A percentile compares a stretch with the other conserved stretches of the same genome.
These are phyloP conservation scores for Gymnarchus niloticus DNA, from an alignment of 2,113 vertebrate genomes.

Conservation along the genomic window DNA sequence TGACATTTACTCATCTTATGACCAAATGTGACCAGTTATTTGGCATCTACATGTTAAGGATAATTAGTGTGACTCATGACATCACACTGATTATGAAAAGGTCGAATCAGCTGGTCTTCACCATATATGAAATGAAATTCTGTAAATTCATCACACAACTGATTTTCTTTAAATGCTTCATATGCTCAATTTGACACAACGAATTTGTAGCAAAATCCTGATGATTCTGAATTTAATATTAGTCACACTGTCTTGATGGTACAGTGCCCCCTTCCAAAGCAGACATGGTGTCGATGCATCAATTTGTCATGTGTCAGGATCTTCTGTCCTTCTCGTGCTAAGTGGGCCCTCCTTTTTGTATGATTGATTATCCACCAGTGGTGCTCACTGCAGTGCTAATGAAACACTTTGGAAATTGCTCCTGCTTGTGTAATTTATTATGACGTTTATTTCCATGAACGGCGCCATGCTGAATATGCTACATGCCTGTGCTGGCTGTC, in stretches of 20 bases:
- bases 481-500: not conserved
- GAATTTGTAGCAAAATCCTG: not conserved
- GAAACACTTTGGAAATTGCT: not conserved
- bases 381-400: not conserved
- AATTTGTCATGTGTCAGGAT: not conserved
- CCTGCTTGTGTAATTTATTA: not conserved
- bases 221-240: not conserved
- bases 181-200: not conserved
- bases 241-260: not conserved
- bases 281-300: not conserved
- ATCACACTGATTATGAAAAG: not conserved
- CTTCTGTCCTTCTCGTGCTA: not conserved
- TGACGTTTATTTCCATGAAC: not conserved
- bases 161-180: not conserved
- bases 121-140: not conserved
- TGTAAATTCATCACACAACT: not conserved
- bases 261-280: no score
- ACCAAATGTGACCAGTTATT: not conserved
- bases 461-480: not conserved
- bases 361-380: not conserved
- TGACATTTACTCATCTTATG: not conserved
- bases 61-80: not conserved
- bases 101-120: not conserved
- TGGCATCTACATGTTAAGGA: not conserved
- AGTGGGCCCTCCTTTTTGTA: not conserved